Evolutionary conservation across 1,140 invertebrate species (phyloP), one percentile per base, ranked within the genome.

Genomic region (Leptoteleia sp.): DNA sequence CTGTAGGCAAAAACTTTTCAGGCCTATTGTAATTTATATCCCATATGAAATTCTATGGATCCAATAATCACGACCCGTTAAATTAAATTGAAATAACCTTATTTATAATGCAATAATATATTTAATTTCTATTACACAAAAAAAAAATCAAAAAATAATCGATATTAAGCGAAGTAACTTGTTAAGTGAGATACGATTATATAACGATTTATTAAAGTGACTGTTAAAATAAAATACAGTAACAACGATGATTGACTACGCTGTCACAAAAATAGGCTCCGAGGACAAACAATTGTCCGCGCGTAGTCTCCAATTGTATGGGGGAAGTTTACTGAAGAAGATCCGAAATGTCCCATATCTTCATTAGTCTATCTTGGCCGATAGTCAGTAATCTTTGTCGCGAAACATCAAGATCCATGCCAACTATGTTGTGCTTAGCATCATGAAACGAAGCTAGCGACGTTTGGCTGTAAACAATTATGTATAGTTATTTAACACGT

Each of bases 371-470:
- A 90, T 99, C 97, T 85, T 96, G 96, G 8, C 98, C 98, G 40
- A 98, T 95, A 5, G 98, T 99, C 33, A 98, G 91, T 65, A 99
- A 92, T 82, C 94, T 93, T 83, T 94, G 94, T 4, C 94, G 92
- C 19, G 94, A 92, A 86, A 97, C 95, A 90, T 99, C 97, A 19
- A 99, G 89, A 89, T 96, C 93, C 93, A 99, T 96, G 38, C 93
- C 93, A 1, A 95, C 92, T 75, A 99, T 94, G 55, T 93, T 95
- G 87, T 99, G 98, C 89, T 98, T 97, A 40, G 95, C 94, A 89
- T 99, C 98, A 87, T 98, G 96, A 88, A 98, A 98, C 54, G 95
- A 95, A 9, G 98, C 98, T 82, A 99, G 90, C 1, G 97, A 96
- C 52, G 93, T 93, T 83, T 96, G 93, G 65, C 96, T 98, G 87